These are phyloP conservation scores for Dendrolimus punctatus DNA, from an alignment of 1,140 invertebrate species.

Conservation along the genomic window DNA sequence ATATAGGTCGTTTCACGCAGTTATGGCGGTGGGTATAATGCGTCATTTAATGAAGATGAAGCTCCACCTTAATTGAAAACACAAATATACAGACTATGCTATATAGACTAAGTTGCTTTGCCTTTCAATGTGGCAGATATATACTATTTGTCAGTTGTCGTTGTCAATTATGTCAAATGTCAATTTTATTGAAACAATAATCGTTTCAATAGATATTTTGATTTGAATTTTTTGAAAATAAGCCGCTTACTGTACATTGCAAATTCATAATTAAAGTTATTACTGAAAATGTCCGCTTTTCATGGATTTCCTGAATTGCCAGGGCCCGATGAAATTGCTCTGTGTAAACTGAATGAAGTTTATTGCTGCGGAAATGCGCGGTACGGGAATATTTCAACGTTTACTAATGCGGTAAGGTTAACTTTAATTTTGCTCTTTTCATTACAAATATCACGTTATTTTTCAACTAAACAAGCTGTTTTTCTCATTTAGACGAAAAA, in stretches of 20 bases:
- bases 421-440: slow-evolving; percentile 4
- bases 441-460: slow-evolving; percentile 2
- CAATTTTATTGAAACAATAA: background rate
- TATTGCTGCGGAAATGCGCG: slow-evolving; percentile 53
- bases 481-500: slow-evolving; percentile 42
- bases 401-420: slow-evolving; percentile 67
- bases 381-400: slow-evolving; percentile 59
- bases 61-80: too few relatives aligned
- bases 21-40: too few relatives aligned
- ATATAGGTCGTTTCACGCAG: too few relatives aligned
- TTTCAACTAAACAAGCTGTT: background rate
- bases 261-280: too few relatives aligned
- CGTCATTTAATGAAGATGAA: too few relatives aligned
- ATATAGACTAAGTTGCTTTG: background rate
- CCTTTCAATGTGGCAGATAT: background rate
- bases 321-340: slow-evolving; percentile 43
- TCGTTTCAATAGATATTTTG: slow-evolving; percentile 1
- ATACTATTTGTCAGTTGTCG: slow-evolving; percentile 1
- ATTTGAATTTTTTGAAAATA: slow-evolving; percentile 4
- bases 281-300: slow-evolving; percentile 53
- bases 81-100: too few relatives aligned
- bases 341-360: slow-evolving; percentile 62
- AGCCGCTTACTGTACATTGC: background rate
- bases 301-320: slow-evolving; percentile 57
- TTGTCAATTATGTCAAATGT: too few relatives aligned